Conservation (phyloP, 1,140 invertebrate genomes). For the Eriocheir sinensis region DNA sequence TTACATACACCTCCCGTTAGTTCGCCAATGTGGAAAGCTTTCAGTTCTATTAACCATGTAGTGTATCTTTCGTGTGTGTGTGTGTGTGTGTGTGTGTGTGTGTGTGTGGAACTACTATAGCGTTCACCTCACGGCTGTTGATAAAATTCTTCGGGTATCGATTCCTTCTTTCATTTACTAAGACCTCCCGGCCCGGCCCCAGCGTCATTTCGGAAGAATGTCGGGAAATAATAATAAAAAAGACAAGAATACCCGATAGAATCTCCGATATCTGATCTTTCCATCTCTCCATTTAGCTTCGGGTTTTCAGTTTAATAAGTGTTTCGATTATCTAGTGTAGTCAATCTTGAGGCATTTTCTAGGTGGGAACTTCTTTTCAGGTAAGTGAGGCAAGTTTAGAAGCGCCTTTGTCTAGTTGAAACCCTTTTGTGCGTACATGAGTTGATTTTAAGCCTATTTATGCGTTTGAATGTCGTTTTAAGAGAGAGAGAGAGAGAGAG, state of each 20-base stretch:
- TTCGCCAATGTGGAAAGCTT: not conserved
- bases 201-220: constrained; percentile 66
- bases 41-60: not conserved
- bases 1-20: no score
- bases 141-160: not conserved
- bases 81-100: constrained; percentile 42
- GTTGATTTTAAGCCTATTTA: not conserved
- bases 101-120: not conserved
- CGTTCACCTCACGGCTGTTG: not conserved
- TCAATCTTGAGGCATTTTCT: not conserved
- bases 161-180: constrained; percentile 20
- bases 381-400: not conserved
- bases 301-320: not conserved
- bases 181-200: not conserved
- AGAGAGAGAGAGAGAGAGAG: not conserved
- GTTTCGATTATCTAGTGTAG: not conserved
- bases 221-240: constrained; percentile 30
- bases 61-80: not conserved
- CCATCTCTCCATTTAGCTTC: not conserved
- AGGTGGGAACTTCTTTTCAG: not conserved
- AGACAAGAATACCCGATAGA: constrained; percentile 47
- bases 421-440: not conserved
- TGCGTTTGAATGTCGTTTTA: not conserved
- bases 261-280: constrained; percentile 62
- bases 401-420: not conserved